A percentile compares a stretch with the other conserved stretches of the same genome.
phyloP scores from a whole-genome alignment of 2,113 vertebrate genomes.

The Salvelinus sp. region DNA sequence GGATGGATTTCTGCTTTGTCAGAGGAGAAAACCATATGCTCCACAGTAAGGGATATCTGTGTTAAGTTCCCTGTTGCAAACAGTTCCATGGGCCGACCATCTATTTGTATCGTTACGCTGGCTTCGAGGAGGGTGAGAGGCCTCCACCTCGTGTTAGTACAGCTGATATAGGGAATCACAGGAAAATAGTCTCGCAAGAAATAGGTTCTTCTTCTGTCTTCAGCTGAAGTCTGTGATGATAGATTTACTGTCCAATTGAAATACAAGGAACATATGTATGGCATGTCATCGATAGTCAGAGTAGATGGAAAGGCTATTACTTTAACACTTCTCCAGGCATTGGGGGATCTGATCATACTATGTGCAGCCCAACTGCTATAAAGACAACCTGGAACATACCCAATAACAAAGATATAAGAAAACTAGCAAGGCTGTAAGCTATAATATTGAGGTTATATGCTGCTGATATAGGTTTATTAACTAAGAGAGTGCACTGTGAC shows the following conservation, averaged over 20 bases:
- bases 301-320: too few species aligned
- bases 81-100: constrained; percentile 42
- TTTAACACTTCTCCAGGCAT: too few species aligned
- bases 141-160: constrained; percentile 39
- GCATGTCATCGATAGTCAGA: too few species aligned
- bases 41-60: constrained; percentile 40
- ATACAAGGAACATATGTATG: too few species aligned
- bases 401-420: too few species aligned
- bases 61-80: constrained; percentile 55
- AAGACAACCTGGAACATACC: too few species aligned
- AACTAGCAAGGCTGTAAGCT: too few species aligned
- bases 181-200: constrained; percentile 22
- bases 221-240: constrained; percentile 10
- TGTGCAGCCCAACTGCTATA: too few species aligned
- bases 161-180: constrained; percentile 36
- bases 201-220: constrained; percentile 26
- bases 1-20: constrained; percentile 45
- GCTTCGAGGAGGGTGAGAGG: not conserved
- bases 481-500: too few species aligned
- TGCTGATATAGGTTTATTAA: too few species aligned
- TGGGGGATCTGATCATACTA: too few species aligned
- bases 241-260: not conserved
- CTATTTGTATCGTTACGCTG: constrained; percentile 39
- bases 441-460: too few species aligned
- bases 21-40: constrained; percentile 61